A percentile compares a stretch with the other conserved stretches of the same genome.
These are phyloP conservation scores for Acipenser ruthenus DNA, from an alignment of 2,797 vertebrate species.

Conservation along the genomic window DNA sequence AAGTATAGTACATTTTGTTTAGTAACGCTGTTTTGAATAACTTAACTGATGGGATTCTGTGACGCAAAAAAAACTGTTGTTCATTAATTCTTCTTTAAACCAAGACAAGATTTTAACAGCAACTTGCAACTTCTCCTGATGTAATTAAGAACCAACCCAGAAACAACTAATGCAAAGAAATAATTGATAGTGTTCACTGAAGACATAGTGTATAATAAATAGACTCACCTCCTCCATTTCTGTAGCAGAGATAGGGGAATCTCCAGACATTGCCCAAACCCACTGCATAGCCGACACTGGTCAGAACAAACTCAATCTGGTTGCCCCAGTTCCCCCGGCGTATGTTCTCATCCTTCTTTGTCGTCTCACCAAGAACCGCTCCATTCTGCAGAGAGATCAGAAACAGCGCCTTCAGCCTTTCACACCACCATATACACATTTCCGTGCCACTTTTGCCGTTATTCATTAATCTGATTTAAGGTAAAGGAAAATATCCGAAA, in stretches of 20 bases:
- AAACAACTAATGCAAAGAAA: no score
- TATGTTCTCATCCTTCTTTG: constrained; percentile 84
- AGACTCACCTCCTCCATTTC: constrained; percentile 90
- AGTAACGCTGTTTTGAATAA: no score
- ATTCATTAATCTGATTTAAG: neutral
- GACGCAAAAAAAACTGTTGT: no score
- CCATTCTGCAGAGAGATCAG: constrained; percentile 73
- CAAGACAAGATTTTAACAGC: no score
- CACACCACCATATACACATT: neutral
- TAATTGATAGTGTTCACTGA: no score
- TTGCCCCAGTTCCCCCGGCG: constrained; percentile 96
- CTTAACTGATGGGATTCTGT: no score
- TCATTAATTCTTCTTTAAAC: no score
- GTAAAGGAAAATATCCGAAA: neutral
- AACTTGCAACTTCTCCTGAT: no score
- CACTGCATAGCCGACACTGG: constrained; percentile 96
- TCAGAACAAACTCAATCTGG: constrained; percentile 97
- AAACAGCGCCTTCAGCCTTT: neutral
- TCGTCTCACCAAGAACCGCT: constrained; percentile 83
- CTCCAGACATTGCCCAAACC: constrained; percentile 97
- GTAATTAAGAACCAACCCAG: no score
- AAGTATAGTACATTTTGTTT: no score
- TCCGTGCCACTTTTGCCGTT: neutral
- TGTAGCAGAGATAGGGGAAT: constrained; percentile 97
- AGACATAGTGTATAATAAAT: neutral